Percentiles rank a stretch among this genome's conserved stretches.
phyloP scores from a whole-genome alignment of 1,140 invertebrate species.

The Helicoverpa zea region DNA sequence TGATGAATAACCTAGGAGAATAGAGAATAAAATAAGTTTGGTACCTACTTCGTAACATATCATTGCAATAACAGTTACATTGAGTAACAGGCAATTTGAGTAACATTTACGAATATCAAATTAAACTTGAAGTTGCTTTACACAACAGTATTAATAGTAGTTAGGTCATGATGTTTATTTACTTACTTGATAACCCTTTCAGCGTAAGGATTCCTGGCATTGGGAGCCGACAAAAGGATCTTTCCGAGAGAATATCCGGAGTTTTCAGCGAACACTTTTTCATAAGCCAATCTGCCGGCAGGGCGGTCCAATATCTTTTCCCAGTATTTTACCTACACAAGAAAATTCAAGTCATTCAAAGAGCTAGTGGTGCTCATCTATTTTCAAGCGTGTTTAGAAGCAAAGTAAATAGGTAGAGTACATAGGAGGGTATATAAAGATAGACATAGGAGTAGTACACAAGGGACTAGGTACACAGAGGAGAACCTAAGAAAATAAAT shows the following conservation, averaged over 20 bases:
- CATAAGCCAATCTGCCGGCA: constrained; percentile 93
- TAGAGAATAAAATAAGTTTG: constrained; percentile 15
- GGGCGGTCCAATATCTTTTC: constrained; percentile 94
- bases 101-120: too few species aligned
- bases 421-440: too few species aligned
- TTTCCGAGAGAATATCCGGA: constrained; percentile 91
- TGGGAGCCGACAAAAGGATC: constrained; percentile 91
- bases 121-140: too few species aligned
- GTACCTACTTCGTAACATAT: too few species aligned
- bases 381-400: not conserved
- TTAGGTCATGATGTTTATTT: too few species aligned
- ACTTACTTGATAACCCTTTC: constrained; percentile 89
- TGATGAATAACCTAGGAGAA: constrained; percentile 78
- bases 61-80: too few species aligned
- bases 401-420: too few species aligned
- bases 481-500: too few species aligned
- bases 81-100: too few species aligned
- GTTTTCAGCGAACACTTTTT: constrained; percentile 91
- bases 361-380: not conserved
- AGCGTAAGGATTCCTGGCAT: constrained; percentile 89
- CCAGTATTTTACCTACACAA: constrained; percentile 89
- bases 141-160: too few species aligned
- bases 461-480: too few species aligned
- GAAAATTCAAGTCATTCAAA: not conserved
- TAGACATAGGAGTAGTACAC: too few species aligned